These are phyloP conservation scores for Salpingus planirostris DNA, from an alignment of 2,888 invertebrate genomes.

Conservation along the genomic window DNA sequence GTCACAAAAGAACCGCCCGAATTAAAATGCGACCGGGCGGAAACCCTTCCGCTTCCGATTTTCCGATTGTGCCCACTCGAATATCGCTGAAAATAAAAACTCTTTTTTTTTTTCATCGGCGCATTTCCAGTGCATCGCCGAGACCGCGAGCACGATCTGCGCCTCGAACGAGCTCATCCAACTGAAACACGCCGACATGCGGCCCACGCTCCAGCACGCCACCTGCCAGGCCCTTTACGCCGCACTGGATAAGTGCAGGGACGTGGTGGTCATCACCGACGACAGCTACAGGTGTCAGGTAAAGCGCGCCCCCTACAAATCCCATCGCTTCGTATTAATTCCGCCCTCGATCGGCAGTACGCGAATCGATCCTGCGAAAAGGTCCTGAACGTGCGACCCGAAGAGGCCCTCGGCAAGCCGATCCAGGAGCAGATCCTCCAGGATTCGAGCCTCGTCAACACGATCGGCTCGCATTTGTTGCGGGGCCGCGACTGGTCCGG, in stretches of 20 bases:
- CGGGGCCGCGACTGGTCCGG: conserved; percentile 72
- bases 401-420: conserved; percentile 53
- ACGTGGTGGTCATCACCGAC: conserved; percentile 82
- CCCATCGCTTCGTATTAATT: neutral
- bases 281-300: conserved; percentile 76
- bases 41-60: too few species aligned
- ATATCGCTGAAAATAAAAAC: too few species aligned
- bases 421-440: conserved; percentile 46
- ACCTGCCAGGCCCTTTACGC: conserved; percentile 74
- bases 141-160: conserved; percentile 52
- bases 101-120: too few species aligned
- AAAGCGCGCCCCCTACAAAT: conserved; percentile 22
- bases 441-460: conserved; percentile 45
- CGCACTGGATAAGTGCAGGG: conserved; percentile 78
- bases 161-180: conserved; percentile 66
- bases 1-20: too few species aligned
- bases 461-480: conserved; percentile 54
- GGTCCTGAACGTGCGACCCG: conserved; percentile 62
- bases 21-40: too few species aligned
- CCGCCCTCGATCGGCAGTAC: conserved; percentile 48
- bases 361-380: conserved; percentile 82
- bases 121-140: conserved; percentile 54
- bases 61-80: too few species aligned
- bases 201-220: conserved; percentile 66
- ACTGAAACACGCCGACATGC: conserved; percentile 68